Base-by-base conservation (phyloP, 2,888 invertebrate genomes). In the Tachystola acroxantha region DNA sequence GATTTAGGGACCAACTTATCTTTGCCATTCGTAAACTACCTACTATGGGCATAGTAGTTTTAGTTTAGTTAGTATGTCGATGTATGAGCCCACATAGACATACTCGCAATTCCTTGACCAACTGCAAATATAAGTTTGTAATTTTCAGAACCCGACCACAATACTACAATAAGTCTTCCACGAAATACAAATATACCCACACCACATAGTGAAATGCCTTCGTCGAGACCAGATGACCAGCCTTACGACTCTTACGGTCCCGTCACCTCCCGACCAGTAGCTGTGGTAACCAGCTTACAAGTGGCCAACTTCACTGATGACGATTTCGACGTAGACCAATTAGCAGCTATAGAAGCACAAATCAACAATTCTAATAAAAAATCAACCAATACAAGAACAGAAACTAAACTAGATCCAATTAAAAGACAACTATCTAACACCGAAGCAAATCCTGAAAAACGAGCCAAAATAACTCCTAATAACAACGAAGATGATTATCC, bases 341-440 rank as follows among this genome's bases (percentile, higher is more conserved):
- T 84, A 10, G 75, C 69, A 0, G 74, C 65, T 0, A 64, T 85
- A 29, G 85, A 85, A 53, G 74, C 69, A 1, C 64, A 79, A 52
- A 46, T 68, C 2, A 45, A 27, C 10, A 28, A 14, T 2, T 7
- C 28, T 10, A 19, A 7, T 7, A 42, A 36, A 34, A 37, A 34
- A 28, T 12, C 34, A 24, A n/a, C 9, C 38, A 27, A 10, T 2
- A 82, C 79, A 51, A 57, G 79, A 42, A 31, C 64, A 0, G 45
- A 59, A 0, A 43, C 43, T 1, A 55, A 59, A 7, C 28, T 0
- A n/a, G n/a, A n/a, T n/a, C n/a, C n/a, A n/a, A n/a, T n/a, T n/a
- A n/a, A n/a, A n/a, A n/a, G n/a, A n/a, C n/a, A n/a, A n/a, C n/a
- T n/a, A n/a, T n/a, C 24, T n/a, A 24, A 9, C 9, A 20, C n/a